Evolutionary conservation across 2,113 vertebrate genomes (phyloP).

Genomic region (Herpetotheres cachinnans): DNA sequence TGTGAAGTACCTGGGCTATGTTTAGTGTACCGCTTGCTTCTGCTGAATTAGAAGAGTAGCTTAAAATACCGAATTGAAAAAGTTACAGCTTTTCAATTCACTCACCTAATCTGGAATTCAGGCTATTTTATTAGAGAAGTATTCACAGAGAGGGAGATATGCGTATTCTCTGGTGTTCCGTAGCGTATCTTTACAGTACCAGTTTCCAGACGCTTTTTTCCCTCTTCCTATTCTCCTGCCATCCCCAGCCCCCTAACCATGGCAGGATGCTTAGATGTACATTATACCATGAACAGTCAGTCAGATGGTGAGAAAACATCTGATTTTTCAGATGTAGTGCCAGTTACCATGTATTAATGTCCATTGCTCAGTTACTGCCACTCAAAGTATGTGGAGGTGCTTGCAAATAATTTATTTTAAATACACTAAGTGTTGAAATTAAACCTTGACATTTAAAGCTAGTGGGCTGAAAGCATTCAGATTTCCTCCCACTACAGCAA

Average conservation of each 20-base stretch:
- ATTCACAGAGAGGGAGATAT: background rate
- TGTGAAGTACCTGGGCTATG: background rate
- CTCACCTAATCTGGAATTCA: background rate
- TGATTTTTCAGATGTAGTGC: background rate
- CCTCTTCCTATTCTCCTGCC: background rate
- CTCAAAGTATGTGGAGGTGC: background rate
- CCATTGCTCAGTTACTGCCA: background rate
- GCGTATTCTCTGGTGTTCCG: background rate
- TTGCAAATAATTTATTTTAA: background rate
- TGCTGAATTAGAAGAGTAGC: background rate
- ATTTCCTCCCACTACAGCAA: background rate
- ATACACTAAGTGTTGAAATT: background rate
- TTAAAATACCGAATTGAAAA: background rate
- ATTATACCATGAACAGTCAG: background rate
- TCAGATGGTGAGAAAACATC: background rate
- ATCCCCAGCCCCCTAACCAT: background rate
- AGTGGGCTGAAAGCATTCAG: background rate
- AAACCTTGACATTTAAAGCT: background rate
- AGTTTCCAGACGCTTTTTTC: background rate
- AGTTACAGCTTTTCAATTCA: background rate
- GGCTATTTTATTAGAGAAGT: background rate
- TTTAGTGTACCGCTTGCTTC: background rate
- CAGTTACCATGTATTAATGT: background rate
- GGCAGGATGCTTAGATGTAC: background rate
- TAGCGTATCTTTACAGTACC: background rate